Evolutionary conservation across 2,888 invertebrate genomes (phyloP).

Genomic region (Margaritifera margaritifera): DNA sequence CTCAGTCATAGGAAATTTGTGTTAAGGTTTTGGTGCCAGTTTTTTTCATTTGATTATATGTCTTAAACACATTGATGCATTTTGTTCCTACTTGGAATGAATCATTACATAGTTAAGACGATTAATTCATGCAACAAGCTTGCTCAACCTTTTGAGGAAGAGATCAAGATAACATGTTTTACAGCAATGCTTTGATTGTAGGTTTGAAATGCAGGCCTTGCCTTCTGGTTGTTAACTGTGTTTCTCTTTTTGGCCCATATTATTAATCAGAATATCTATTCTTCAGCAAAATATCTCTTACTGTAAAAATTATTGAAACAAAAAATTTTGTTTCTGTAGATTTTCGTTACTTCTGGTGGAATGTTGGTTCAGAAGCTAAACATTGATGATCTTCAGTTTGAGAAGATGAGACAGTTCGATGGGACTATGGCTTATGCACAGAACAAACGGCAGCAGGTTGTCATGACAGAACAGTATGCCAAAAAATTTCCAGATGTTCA

Average conservation of each 20-base stretch:
- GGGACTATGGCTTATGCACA: slow-evolving; percentile 75
- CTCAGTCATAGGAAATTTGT: no score
- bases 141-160: no score
- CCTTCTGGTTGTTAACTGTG: neutral
- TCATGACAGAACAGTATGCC: slow-evolving; percentile 73
- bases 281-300: neutral
- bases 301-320: slow-evolving; percentile 1
- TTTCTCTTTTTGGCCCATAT: neutral
- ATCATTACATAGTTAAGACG: no score
- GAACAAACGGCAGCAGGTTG: slow-evolving; percentile 74
- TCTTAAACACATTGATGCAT: no score
- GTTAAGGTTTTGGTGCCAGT: no score
- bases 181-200: no score
- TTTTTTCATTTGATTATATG: no score
- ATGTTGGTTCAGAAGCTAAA: slow-evolving; percentile 74
- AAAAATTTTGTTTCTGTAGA: slow-evolving; percentile 44
- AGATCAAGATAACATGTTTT: no score
- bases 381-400: slow-evolving; percentile 72
- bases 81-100: no score
- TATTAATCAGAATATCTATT: neutral
- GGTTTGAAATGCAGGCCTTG: no score
- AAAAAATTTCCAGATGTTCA: slow-evolving; percentile 71
- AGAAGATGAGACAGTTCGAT: slow-evolving; percentile 73
- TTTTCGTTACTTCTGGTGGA: slow-evolving; percentile 74
- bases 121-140: no score